Percentiles rank a stretch among this genome's conserved stretches.
phyloP scores from a whole-genome alignment of 2,113 vertebrate genomes.

The Coregonus clupeaformis region DNA sequence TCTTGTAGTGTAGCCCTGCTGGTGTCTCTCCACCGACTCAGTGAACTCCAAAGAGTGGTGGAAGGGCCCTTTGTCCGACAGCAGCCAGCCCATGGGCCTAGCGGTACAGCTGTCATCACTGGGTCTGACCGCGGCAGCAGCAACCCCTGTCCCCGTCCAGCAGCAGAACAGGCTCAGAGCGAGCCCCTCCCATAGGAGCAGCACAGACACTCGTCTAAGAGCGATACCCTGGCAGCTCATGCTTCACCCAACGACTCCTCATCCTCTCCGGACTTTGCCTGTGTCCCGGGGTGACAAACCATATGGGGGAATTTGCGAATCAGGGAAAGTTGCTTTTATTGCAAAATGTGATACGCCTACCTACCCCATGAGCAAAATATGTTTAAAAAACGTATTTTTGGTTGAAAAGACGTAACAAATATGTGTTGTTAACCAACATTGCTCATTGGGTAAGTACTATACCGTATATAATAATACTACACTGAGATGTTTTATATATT shows the following conservation, averaged over 20 bases:
- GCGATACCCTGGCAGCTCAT: constrained; percentile 90
- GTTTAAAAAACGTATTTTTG: too few relatives aligned
- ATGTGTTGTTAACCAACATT: too few relatives aligned
- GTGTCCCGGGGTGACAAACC: constrained; percentile 39
- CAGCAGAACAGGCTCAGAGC: constrained; percentile 89
- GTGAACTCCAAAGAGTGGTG: constrained; percentile 78
- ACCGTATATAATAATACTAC: too few relatives aligned
- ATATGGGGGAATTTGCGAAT: too few relatives aligned
- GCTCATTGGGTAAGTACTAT: too few relatives aligned
- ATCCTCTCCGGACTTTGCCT: constrained; percentile 78
- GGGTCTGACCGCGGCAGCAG: constrained; percentile 76
- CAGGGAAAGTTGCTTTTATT: too few relatives aligned
- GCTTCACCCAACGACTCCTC: constrained; percentile 90
- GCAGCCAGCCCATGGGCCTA: constrained; percentile 73
- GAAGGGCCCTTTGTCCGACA: constrained; percentile 81
- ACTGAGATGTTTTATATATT: too few relatives aligned
- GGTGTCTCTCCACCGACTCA: constrained; percentile 77
- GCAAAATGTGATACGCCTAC: too few relatives aligned
- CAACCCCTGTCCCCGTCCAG: constrained; percentile 80
- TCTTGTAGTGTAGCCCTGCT: constrained; percentile 77
- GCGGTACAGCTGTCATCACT: constrained; percentile 62
- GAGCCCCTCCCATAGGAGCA: constrained; percentile 86
- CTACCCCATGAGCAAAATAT: too few relatives aligned
- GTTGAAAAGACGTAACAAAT: too few relatives aligned
- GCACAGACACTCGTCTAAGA: constrained; percentile 90